These are phyloP conservation scores for Sebastes aleutianus DNA, from an alignment of 2,797 vertebrate genomes.

Conservation along the genomic window DNA sequence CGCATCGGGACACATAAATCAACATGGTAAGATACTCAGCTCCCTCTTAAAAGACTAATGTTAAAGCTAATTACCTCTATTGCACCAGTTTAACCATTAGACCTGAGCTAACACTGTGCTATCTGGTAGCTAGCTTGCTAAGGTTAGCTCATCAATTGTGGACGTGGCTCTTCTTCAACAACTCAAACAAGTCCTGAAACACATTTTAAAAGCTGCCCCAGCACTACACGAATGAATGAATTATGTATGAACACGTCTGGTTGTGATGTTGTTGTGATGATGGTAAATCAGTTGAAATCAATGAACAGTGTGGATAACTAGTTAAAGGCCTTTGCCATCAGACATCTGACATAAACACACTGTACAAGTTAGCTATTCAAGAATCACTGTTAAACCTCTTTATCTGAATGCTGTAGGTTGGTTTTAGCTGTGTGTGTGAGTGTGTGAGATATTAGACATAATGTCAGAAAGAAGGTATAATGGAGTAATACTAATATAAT, in stretches of 20 bases:
- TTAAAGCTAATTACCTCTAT: background rate
- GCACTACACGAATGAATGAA: background rate
- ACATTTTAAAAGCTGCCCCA: background rate
- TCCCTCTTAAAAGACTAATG: background rate
- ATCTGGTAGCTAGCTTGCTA: slow-evolving; percentile 50
- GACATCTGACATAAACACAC: background rate
- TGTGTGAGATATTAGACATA: background rate
- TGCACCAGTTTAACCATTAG: slow-evolving; percentile 21
- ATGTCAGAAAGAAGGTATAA: background rate
- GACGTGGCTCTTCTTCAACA: slow-evolving; percentile 71
- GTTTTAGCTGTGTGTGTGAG: background rate
- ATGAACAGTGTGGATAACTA: background rate
- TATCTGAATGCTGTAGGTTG: background rate
- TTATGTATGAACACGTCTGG: background rate
- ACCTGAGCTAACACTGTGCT: background rate
- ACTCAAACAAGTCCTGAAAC: background rate
- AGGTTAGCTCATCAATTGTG: slow-evolving; percentile 52
- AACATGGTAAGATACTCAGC: slow-evolving; percentile 73
- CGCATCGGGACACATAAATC: slow-evolving; percentile 22
- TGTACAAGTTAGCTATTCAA: background rate
- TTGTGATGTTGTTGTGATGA: background rate
- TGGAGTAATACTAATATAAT: too few species aligned
- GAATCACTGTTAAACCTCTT: background rate
- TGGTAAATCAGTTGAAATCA: background rate
- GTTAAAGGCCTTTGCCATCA: slow-evolving; percentile 15